These are phyloP conservation scores for Labeo calbasu DNA, from an alignment of 2,797 vertebrate species.

Conservation along the genomic window DNA sequence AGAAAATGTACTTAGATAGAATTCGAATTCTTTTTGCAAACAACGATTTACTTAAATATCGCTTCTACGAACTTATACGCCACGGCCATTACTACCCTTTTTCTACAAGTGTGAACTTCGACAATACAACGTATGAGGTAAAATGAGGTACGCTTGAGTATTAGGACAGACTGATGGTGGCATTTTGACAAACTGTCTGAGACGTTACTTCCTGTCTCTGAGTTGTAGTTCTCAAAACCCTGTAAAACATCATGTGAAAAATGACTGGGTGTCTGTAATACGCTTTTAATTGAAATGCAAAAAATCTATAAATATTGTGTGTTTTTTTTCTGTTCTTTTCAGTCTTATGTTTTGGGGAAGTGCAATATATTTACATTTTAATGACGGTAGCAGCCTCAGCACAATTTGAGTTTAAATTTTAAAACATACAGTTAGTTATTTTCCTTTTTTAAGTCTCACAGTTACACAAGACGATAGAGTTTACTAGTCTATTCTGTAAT, in stretches of 20 bases:
- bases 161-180: constrained; percentile 15
- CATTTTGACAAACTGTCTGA: neutral
- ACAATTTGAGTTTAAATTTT: constrained; percentile 45
- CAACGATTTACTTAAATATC: constrained; percentile 13
- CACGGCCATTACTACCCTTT: constrained; percentile 24
- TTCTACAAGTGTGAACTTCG: constrained; percentile 38
- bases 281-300: constrained; percentile 18
- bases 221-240: constrained; percentile 43
- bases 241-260: constrained; percentile 33
- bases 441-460: constrained; percentile 52
- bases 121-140: constrained; percentile 36
- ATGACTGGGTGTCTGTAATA: constrained; percentile 3
- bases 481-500: constrained; percentile 57
- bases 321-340: neutral
- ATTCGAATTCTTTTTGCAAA: constrained; percentile 32
- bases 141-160: constrained; percentile 30
- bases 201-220: constrained; percentile 13
- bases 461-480: constrained; percentile 58
- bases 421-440: constrained; percentile 51
- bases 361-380: constrained; percentile 48
- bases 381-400: constrained; percentile 54
- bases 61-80: constrained; percentile 29
- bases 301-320: constrained; percentile 17
- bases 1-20: constrained; percentile 15
- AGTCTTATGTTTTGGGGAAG: constrained; percentile 22